Percentiles rank a stretch among this genome's conserved stretches.
Evolutionary conservation across 2,797 vertebrate species (phyloP).

Genomic region (Anabas testudineus): DNA sequence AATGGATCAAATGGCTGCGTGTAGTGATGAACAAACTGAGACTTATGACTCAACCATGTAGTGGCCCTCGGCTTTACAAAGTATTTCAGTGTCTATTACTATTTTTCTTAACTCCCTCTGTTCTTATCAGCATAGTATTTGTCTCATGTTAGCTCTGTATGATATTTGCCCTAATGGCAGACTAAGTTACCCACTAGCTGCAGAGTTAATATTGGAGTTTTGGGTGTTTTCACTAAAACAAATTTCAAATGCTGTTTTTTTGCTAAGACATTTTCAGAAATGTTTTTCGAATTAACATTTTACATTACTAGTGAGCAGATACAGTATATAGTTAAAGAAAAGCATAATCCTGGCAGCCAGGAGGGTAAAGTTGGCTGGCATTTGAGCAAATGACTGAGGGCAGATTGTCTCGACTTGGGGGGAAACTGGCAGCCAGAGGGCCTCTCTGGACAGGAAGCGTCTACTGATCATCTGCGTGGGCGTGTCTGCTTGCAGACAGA

Average conservation of each 20-base stretch:
- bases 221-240: no score
- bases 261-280: background rate
- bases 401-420: conserved; percentile 74
- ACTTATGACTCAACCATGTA: background rate
- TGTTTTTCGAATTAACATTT: no score
- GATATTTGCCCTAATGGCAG: background rate
- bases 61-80: background rate
- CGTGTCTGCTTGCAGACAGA: conserved; percentile 66
- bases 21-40: background rate
- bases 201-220: background rate
- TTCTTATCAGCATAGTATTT: background rate
- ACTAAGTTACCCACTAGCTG: background rate
- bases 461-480: conserved; percentile 79
- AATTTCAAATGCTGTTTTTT: no score
- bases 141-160: background rate
- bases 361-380: conserved; percentile 40
- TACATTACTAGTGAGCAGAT: conserved; percentile 3
- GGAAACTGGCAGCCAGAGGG: conserved; percentile 67
- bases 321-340: background rate
- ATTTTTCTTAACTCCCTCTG: background rate
- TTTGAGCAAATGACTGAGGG: conserved; percentile 59
- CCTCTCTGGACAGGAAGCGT: conserved; percentile 72
- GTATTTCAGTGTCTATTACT: background rate
- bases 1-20: background rate
- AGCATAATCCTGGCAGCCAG: conserved; percentile 16